Base-by-base conservation (phyloP, 2,888 invertebrate genomes). In the Eucera pruinosa region DNA sequence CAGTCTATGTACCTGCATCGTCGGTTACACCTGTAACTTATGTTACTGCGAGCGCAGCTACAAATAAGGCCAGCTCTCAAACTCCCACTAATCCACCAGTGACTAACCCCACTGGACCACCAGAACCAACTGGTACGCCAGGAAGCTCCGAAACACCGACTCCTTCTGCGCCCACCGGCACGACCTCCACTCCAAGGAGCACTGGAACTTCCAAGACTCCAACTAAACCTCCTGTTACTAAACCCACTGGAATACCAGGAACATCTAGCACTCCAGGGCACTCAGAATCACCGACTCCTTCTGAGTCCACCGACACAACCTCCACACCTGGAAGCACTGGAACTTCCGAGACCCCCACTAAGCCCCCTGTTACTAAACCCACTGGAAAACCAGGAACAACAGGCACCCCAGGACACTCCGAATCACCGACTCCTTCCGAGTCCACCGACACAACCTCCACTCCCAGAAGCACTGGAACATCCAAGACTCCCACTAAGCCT, bases 51-150 rank as follows among this genome's bases (percentile, higher is more conserved):
- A 70, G 57, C 0, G 65, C 61, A 2, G 84, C 84, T 6, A 86
- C 85, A 5, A 64, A 54, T 13, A 86, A 87, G 0, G 85, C 76
- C 4, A 68, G 69, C 0, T 85, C 88, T 5, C 69, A 77, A 0
- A 23, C 50, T 4, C 70, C 81, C 7, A 86, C 83, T 0, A 61
- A 23, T 23, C 47, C 54, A n/a, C 55, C 0, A 86, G 87, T 6
- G 86, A 84, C 88, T 3, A 83, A 83, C 2, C 65, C 47, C 18
- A 82, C 87, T 9, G 83, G 76, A n/a, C 58, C 33, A 3, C 33
- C 33, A 5, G 33, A 7, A 33, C 3, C 70, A 2, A 81, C 86
- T 4, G 68, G 71, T 0, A 18, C 54, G 7, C 68, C 79, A 2
- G 85, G 76, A 0, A 62, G 23, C 0, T 62, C 78, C 11, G 79